Evolutionary conservation across 1,140 invertebrate genomes (phyloP), one percentile per base, ranked within the genome.

Genomic region (Drosophila gunungcola): DNA sequence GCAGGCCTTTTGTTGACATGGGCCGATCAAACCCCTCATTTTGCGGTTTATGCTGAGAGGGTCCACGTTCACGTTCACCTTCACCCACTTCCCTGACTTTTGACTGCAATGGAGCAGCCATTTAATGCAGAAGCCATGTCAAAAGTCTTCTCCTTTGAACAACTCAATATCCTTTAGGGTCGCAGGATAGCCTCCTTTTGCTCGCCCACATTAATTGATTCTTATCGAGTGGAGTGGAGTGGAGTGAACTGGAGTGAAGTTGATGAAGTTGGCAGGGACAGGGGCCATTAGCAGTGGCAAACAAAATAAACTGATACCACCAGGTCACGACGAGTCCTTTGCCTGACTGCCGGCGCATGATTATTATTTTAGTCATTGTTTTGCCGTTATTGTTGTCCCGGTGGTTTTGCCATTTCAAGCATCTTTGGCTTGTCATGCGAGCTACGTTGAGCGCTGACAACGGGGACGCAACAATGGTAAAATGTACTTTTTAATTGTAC

Each of bases 401-500:
- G 13, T 73, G 64, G 61, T 60, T 61, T 73, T 78, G 74, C 83
- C 80, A 62, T 82, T 88, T 83, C 73, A 70, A 73, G 84, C 84
- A 88, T 88, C 84, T 88, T 88, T 88, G 84, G 84, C 57, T 64
- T 84, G 84, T 88, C 84, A 88, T 73, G 67, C 65, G 52, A 41
- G 68, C 9, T 27, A 27, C 42, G 42, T 43, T 36, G 29, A 53
- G 21, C 32, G 46, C 25, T 57, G 72, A 68, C 62, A 77, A 86
- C 82, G 69, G 68, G 64, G 74, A 48, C 38, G 73, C 62, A 88
- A 86, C 83, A 86, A 86, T 86, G 46, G 83, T 73, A 72, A 86
- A 83, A 86, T 86, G 67, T 86, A 86, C 88, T 88, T 88, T 88
- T 88, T 88, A 88, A 88, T 88, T 88, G 84, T 88, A 70, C 84